phyloP scores from a whole-genome alignment of 2,113 vertebrate species.

The Trichomycterus rosablanca region DNA sequence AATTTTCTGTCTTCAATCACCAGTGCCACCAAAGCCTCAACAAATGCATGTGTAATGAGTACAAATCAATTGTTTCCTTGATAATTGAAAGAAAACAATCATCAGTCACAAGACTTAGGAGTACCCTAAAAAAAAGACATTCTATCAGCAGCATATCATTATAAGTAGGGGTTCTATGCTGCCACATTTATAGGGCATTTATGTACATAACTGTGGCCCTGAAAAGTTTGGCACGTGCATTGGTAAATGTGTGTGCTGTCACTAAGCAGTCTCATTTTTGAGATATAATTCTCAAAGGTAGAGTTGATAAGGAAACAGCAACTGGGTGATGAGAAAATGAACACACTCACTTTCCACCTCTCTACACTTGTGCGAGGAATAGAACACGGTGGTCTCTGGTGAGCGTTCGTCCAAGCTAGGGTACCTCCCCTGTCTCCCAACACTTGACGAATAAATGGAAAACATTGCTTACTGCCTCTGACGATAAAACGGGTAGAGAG shows the following conservation, averaged over 20 bases:
- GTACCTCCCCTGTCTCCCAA: conserved; percentile 49
- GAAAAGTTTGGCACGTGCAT: conserved; percentile 25
- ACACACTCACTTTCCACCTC: conserved; percentile 59
- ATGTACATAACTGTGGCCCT: conserved; percentile 53
- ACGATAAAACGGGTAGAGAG: conserved; percentile 50
- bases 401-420: conserved; percentile 35
- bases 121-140: conserved; percentile 1
- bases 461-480: conserved; percentile 58
- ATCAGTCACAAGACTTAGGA: conserved; percentile 1
- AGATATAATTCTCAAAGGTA: conserved; percentile 59
- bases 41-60: no score
- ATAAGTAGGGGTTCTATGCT: conserved; percentile 18
- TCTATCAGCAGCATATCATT: conserved; percentile 19
- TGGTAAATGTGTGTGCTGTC: conserved; percentile 32
- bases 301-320: conserved; percentile 56
- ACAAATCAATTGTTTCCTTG: not conserved
- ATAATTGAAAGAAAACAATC: conserved; percentile 1
- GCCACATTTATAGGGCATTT: conserved; percentile 4
- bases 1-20: no score
- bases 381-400: conserved; percentile 45
- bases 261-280: conserved; percentile 44
- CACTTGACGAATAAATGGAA: conserved; percentile 65
- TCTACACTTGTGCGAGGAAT: conserved; percentile 42
- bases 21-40: no score
- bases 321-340: conserved; percentile 49